Evolutionary conservation across 2,888 invertebrate species (phyloP), one percentile per base, ranked within the genome.

Genomic region (Xylocampa areola): DNA sequence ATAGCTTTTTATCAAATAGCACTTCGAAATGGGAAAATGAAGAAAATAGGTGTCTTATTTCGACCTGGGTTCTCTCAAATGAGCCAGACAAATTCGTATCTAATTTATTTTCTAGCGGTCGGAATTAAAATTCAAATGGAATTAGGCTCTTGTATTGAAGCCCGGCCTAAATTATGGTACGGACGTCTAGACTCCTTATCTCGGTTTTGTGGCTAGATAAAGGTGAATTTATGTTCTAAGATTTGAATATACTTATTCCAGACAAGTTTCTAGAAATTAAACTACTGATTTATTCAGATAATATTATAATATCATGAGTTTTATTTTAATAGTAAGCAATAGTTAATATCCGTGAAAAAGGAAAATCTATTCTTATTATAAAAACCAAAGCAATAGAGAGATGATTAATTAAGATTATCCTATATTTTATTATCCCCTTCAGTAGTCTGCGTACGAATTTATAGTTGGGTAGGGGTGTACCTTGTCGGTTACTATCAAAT

Each of bases 401-500:
- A 81, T 76, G 76, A 81, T 77, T 77, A 69, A 76, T 76, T 71
- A 76, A 69, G 72, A 75, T 75, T 49, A 68, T 69, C 53, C 60
- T 45, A 74, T 78, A 73, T 79, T 80, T 78, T 74, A 77, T 73
- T 73, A 73, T 49, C 57, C 64, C 67, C 53, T 59, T 47, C 45
- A 67, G 64, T 67, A 77, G 71, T 77, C 73, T 65, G 55, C 62
- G 53, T 65, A 62, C 76, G 68, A 78, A 81, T 81, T 79, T 79
- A 82, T 81, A 77, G 81, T 78, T 32, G 68, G 76, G 72, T 79
- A 77, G 77, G 81, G 79, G 79, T 82, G 84, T 86, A 86, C 85
- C 86, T 86, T 83, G 83, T 81, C 81, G 79, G 81, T 82, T 80
- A 82, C 87, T 86, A 90, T 88, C 90, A 90, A 92, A 92, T 90